A percentile compares a stretch with the other conserved stretches of the same genome.
Evolutionary conservation across 2,888 invertebrate species (phyloP).

Genomic region (Cosmopolites sordidus): DNA sequence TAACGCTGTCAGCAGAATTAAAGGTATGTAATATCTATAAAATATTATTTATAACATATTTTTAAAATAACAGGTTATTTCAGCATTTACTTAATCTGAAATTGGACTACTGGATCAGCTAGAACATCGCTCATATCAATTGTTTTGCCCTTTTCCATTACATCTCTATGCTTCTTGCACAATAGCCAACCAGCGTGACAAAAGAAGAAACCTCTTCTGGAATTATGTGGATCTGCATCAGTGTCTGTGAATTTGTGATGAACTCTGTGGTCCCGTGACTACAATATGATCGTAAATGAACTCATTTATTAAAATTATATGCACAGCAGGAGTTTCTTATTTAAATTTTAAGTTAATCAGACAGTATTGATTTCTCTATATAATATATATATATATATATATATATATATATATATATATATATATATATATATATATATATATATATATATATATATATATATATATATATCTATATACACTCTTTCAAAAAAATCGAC

Average conservation of each 20-base stretch:
- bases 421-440: no score
- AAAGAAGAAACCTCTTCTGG: conserved; percentile 85
- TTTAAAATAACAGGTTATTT: background rate
- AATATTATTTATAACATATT: conserved; percentile 59
- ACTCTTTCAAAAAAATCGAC: no score
- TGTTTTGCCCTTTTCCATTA: conserved; percentile 78
- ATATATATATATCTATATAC: no score
- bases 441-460: no score
- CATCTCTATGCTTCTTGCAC: conserved; percentile 84
- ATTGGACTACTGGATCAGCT: conserved; percentile 77
- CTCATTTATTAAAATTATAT: background rate
- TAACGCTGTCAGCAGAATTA: conserved; percentile 72
- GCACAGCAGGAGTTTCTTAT: no score
- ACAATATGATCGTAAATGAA: no score
- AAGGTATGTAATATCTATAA: conserved; percentile 59
- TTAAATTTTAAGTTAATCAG: no score
- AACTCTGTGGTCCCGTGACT: conserved; percentile 78
- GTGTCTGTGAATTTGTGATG: no score
- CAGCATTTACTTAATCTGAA: conserved; percentile 4
- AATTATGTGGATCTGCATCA: conserved; percentile 93
- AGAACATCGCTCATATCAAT: conserved; percentile 81
- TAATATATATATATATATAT: no score
- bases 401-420: no score
- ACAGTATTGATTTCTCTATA: no score
- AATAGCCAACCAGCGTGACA: no score